Evolutionary conservation across 2,113 vertebrate genomes (phyloP), one percentile per base, ranked within the genome.

Genomic region (Bombycilla garrulus): DNA sequence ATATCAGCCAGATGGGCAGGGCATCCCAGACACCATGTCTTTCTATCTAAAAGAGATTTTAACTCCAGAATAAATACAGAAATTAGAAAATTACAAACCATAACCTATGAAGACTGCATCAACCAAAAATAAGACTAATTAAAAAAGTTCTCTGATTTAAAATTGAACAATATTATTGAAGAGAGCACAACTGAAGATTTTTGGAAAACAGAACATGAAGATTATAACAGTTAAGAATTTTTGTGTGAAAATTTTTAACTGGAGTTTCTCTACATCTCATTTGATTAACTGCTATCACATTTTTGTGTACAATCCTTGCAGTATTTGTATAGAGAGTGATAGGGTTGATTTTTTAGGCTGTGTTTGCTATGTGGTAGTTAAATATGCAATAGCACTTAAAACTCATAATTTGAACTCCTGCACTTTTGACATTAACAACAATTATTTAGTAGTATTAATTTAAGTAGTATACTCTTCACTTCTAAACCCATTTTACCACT

Each of bases 281-380:
- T 69, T 93, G 29, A 40, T 64, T 57, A 16, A 45, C 17, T 38
- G 51, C 5, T n/a, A n/a, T 24, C 28, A 40, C 5, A 33, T 81
- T 77, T 72, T 82, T 61, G 20, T 64, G 3, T 29, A 26, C 33
- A 42, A 6, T 12, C 10, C 24, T 80, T 80, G 21, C 6, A 51
- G 21, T 44, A 56, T 44, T 77, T 73, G 8, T 69, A 62, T 21
- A 58, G 45, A 77, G 50, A 69, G 10, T 3, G 3, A 54, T 6
- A 29, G 19, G 16, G 5, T 23, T 19, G 7, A 15, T 69, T 74
- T 74, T 69, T 69, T 11, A 24, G 28, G 28, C 7, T 31, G 26
- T 0, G 0, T 61, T 48, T 77, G 21, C 26, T 35, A 31, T 15
- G 18, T 48, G 15, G 9, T 23, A 44, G 4, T 33, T 60, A 35